Evolutionary conservation across 2,113 vertebrate genomes (phyloP).

Genomic region (Sapayoa aenigma): DNA sequence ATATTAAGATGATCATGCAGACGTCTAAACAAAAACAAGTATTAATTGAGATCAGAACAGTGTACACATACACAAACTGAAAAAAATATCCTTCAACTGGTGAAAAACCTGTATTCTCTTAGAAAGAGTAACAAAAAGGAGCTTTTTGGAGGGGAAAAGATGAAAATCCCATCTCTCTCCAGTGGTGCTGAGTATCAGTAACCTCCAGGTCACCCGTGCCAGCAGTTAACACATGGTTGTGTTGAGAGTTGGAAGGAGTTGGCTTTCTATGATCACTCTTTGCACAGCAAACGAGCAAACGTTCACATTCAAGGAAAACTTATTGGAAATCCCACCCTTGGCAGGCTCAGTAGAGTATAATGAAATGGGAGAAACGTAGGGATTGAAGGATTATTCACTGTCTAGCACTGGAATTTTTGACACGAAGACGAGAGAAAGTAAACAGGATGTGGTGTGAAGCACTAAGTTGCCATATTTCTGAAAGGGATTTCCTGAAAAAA

Average conservation of each 20-base stretch:
- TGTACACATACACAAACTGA: not conserved
- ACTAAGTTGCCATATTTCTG: slow-evolving; percentile 1
- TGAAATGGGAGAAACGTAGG: not conserved
- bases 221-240: not conserved
- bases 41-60: not conserved
- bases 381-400: slow-evolving; percentile 32
- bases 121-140: not conserved
- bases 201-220: not conserved
- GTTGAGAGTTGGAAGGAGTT: not conserved
- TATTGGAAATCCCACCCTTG: not conserved
- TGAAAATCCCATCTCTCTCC: not conserved
- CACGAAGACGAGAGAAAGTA: slow-evolving; percentile 34
- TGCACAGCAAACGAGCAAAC: not conserved
- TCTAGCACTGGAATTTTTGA: slow-evolving; percentile 50
- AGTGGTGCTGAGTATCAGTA: not conserved
- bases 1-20: not conserved
- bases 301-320: not conserved
- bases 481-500: slow-evolving; percentile 59
- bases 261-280: not conserved
- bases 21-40: not conserved
- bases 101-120: not conserved
- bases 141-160: not conserved
- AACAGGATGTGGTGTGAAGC: slow-evolving; percentile 64
- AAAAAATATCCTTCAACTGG: not conserved
- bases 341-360: not conserved